Base-by-base conservation (phyloP, 2,113 vertebrate genomes). In the Poeciliopsis occidentalis region DNA sequence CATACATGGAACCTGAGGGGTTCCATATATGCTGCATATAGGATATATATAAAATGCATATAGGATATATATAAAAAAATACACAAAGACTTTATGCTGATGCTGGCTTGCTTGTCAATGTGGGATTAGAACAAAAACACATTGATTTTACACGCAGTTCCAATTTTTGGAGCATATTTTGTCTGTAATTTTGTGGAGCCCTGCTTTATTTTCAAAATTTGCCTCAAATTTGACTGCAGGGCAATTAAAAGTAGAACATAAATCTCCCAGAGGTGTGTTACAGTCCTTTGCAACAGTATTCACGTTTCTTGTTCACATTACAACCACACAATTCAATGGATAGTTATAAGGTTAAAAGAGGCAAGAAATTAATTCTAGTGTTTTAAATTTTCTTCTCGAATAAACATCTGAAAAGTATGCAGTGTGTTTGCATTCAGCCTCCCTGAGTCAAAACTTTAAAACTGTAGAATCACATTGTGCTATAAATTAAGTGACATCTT, bases 161-260 rank as follows among this genome's bases (percentile, higher is more conserved):
- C 44, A 47, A 29, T 19, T 47, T 44, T 17, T 54, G 19, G 19
- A 57, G 51, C 22, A 57, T 8, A 57, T n/a, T n/a, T 57, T 22
- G 7, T 57, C 44, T 47, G 13, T 10, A 1, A 57, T 57, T 10
- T 54, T 54, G 47, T 24, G 6, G 19, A 8, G 51, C 22, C 51
- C 22, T n/a, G 8, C 17, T 24, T 57, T 57, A 24, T n/a, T 0
- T 8, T 24, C 22, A 24, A 57, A 57, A 10, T 57, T n/a, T 11
- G 22, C 8, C 51, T 57, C n/a, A 57, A n/a, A 57, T 47, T 17
- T 19, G 17, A 47, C 44, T 17, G 13, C 44, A 19, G 44, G 17
- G 17, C 51, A n/a, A 57, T 24, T 31, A 37, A 31, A 86, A 66
- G 57, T 19, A 57, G 31, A 63, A 69, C 26, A 67, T 19, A 73